Conservation (phyloP, 2,797 vertebrate genomes). For the Gymnodraco acuticeps region DNA sequence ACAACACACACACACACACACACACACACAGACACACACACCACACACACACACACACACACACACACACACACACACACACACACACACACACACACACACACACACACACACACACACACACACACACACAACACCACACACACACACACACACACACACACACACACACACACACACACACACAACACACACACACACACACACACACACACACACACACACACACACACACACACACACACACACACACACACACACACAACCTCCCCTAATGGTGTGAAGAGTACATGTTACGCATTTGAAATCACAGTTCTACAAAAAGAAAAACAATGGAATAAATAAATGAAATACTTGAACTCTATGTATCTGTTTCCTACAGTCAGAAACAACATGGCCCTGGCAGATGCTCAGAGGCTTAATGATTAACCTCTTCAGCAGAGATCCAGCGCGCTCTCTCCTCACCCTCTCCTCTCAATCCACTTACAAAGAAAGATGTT, state of each 20-base stretch:
- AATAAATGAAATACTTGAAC: slow-evolving; percentile 12
- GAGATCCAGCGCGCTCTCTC: slow-evolving; percentile 45
- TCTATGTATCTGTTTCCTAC: slow-evolving; percentile 20
- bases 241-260: slow-evolving; percentile 26
- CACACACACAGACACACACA: slow-evolving; percentile 13
- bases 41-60: slow-evolving; percentile 17
- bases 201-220: slow-evolving; percentile 15
- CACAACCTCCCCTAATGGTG: slow-evolving; percentile 52
- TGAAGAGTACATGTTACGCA: slow-evolving; percentile 60
- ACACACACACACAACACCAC: slow-evolving; percentile 19
- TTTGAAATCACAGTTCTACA: slow-evolving; percentile 36
- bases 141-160: slow-evolving; percentile 16
- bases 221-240: slow-evolving; percentile 13
- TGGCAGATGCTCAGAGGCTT: slow-evolving; percentile 63
- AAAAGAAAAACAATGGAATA: background rate
- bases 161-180: slow-evolving; percentile 18
- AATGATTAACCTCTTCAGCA: slow-evolving; percentile 68
- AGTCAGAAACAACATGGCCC: slow-evolving; percentile 39
- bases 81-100: slow-evolving; percentile 19
- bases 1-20: slow-evolving; percentile 25
- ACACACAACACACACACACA: slow-evolving; percentile 21
- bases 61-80: slow-evolving; percentile 21
- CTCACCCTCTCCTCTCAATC: slow-evolving; percentile 47
- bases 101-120: slow-evolving; percentile 16
- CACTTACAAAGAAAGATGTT: slow-evolving; percentile 69